Base-by-base conservation (phyloP, 2,888 invertebrate genomes). In the Drosophila longiperda region DNA sequence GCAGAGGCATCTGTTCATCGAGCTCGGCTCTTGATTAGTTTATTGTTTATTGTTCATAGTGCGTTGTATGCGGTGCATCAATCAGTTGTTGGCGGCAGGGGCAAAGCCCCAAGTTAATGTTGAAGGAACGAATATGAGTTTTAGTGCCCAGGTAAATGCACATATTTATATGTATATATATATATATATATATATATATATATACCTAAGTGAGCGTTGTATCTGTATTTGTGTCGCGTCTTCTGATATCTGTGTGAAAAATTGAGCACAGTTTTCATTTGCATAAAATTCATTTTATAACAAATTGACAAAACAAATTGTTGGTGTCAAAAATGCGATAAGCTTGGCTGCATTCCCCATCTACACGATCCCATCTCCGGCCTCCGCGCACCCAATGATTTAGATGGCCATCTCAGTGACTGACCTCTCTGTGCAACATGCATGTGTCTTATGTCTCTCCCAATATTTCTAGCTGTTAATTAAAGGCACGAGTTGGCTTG, bases 221-320 rank as follows among this genome's bases (percentile, higher is more conserved):
- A 49, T 54, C 12, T 52, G 40, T 57, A 29, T 48, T 17, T 45
- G 29, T 60, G 57, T 58, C 20, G 32, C 23, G 29, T 32, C 33
- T 29, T 23, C 23, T 26, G 40, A 58, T 49, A 64, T 65, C 68
- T 73, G 59, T 69, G 58, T 70, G 66, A 73, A 57, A 55, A 71
- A 85, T 85, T 87, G 82, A 73, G 87, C 80, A 80, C 82, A 78
- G 77, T 85, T 87, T 85, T 87, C 85, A 84, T 85, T 85, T 84
- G 78, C 84, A 85, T 84, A 84, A 85, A 83, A 83, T 76, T 74
- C 76, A 83, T 85, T 80, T 67, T 73, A 69, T 63, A 65, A 71
- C 75, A 87, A 83, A 83, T 80, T 77, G 82, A 80, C 76, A 76
- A 75, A 85, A 83, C 87, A 83, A 87, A 89, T 87, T 80, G 85